Base-by-base conservation (phyloP, 2,888 invertebrate genomes). In the Cheilosia urbana region DNA sequence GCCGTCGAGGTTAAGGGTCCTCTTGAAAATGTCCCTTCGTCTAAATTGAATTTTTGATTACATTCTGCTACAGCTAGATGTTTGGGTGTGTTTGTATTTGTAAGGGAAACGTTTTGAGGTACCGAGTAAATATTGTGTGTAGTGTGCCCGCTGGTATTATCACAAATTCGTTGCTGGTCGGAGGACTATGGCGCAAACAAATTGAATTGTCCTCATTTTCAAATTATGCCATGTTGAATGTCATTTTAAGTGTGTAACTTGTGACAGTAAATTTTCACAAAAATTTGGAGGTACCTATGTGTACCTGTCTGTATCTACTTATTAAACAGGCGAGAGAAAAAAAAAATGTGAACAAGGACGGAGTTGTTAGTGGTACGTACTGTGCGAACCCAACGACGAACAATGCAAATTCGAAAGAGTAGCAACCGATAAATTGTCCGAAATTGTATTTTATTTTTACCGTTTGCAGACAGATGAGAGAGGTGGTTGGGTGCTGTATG, bases 21-120 rank as follows among this genome's bases (percentile, higher is more conserved):
- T 75, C 75, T 75, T 80, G 69, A 79, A 76, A 84, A 53, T 80
- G 75, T 79, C 84, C 84, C 80, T 60, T 69, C 75, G 65, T 76
- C 80, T 71, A 84, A 84, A 84, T 84, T 84, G 84, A 84, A 84
- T 84, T 84, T 79, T 76, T 84, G 84, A 84, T 84, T 84, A 75
- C 80, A 79, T 84, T 84, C 69, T 58, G 65, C 58, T 73, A 19
- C 49, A 47, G 27, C 40, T 27, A 4, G 2, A 19, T 49, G 42
- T 65, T 27, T 24, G 21, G 19, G 40, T 21, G 55, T 55, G 30
- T 17, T 13, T 4, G 30, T 19, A 71, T 69, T 71, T 34, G 63
- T 34, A 65, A 63, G 71, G 63, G 62, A 82, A 75, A 81, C 37
- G 37, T 55, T 65, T 30, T 17, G 6, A 47, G 53, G 34, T 55